Evolutionary conservation across 2,797 vertebrate species (phyloP).

Genomic region (Enteromius fasciolatus): DNA sequence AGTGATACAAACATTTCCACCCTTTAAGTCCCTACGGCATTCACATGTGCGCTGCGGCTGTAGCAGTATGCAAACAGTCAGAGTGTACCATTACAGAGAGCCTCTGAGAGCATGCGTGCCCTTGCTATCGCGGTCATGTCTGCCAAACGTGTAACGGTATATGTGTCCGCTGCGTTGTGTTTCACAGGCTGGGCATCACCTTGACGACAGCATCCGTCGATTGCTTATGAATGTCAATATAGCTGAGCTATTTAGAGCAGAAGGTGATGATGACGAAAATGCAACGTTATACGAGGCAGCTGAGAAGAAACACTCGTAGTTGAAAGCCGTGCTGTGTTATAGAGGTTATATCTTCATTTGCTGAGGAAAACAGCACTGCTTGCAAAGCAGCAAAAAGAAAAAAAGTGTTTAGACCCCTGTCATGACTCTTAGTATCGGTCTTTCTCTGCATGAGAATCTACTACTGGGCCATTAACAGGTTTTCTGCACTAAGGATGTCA

Average conservation of each 20-base stretch:
- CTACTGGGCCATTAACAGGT: background rate
- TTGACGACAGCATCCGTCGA: constrained; percentile 32
- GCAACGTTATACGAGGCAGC: background rate
- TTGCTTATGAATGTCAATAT: constrained; percentile 47
- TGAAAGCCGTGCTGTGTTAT: background rate
- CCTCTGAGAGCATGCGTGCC: background rate
- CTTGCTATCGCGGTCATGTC: constrained; percentile 32
- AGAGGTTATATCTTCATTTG: background rate
- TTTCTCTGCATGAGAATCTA: background rate
- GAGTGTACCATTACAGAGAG: constrained; percentile 5
- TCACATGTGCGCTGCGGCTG: constrained; percentile 3
- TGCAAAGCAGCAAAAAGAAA: background rate
- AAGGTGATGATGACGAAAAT: constrained; percentile 31
- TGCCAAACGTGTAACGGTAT: constrained; percentile 48
- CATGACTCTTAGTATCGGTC: background rate
- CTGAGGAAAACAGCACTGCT: background rate
- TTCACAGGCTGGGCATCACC: constrained; percentile 38
- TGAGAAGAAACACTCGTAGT: background rate
- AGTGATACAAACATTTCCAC: constrained; percentile 31
- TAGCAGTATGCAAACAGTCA: constrained; percentile 12
- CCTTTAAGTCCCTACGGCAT: constrained; percentile 7
- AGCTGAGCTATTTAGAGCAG: constrained; percentile 44
- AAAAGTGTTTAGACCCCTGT: background rate
- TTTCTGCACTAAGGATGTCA: background rate
- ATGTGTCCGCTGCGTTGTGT: constrained; percentile 15